Base-by-base conservation (phyloP, 2,888 invertebrate species). In the Cancer borealis region DNA sequence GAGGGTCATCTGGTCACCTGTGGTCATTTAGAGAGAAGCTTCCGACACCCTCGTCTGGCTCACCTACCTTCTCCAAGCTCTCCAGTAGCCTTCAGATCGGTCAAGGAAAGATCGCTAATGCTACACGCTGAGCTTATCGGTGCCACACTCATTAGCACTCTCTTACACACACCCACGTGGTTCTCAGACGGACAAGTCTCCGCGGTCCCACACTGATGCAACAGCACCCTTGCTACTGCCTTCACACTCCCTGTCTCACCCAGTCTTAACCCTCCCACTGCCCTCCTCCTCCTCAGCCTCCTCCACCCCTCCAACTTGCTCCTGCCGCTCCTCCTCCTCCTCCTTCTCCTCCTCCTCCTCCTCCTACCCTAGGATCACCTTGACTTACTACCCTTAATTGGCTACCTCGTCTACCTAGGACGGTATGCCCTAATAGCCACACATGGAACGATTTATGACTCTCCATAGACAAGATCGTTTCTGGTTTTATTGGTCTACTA, bases 351-450 rank as follows among this genome's bases (percentile, higher is more conserved):
- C 17, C 88, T 88, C 45, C 88, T 45, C 88, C 88, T 88, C 47
- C 88, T 88, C 47, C 91, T 91, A 73, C 91, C 46, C 91, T 91
- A 47, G 26, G 91, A 91, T 91, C 73, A 73, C 60, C 60, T 79
- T 91, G 91, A 91, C 73, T 91, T 91, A 91, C 46, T 91, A 91
- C 91, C 91, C 73, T 46, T 91, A 91, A 91, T 91, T 91, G 91
- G 91, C 73, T 91, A 26, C 66, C 66, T 46, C 66, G 91, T 91
- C 73, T 73, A 91, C 91, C 73, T 66, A 60, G 30, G 66, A 91
- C 91, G 66, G 66, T 60, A 39, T 66, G 91, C 91, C 91, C 66
- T 91, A 91, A 91, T 91, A 46, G 73, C 73, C 91, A 73, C 73
- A 73, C 73, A n/a, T n/a, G 60, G 12, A 46, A 46, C 88, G 60